These are phyloP conservation scores for Slavum lentiscoides DNA, from an alignment of 2,888 invertebrate genomes.

Conservation along the genomic window DNA sequence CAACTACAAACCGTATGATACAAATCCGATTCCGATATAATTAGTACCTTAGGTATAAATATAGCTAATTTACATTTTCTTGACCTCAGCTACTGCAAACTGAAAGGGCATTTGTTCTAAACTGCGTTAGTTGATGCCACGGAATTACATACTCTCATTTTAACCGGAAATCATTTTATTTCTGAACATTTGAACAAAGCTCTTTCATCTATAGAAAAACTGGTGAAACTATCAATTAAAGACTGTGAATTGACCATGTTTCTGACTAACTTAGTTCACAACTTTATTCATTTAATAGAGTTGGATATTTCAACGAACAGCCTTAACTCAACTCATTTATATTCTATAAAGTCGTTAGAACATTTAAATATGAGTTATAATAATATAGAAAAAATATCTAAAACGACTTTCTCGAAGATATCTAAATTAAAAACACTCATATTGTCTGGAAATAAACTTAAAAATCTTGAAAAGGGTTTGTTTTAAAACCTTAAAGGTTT, in stretches of 20 bases:
- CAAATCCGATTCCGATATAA: constrained; percentile 68
- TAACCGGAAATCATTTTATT: constrained; percentile 71
- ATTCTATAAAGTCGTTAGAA: constrained; percentile 69
- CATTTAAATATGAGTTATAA: constrained; percentile 76
- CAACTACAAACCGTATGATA: too few species aligned
- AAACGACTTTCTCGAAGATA: constrained; percentile 71
- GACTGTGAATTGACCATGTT: constrained; percentile 69
- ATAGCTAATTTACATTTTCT: constrained; percentile 68
- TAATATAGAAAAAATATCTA: constrained; percentile 69
- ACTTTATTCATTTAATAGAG: constrained; percentile 69
- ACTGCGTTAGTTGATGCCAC: constrained; percentile 71
- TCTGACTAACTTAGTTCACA: constrained; percentile 68
- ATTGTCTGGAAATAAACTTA: constrained; percentile 70
- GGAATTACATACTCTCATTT: constrained; percentile 67
- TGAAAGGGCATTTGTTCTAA: constrained; percentile 66
- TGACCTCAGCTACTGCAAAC: constrained; percentile 71
- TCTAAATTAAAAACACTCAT: constrained; percentile 69
- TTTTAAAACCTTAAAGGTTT: constrained; percentile 71
- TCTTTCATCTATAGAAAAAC: constrained; percentile 68
- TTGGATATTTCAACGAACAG: constrained; percentile 73
- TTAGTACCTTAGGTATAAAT: constrained; percentile 68
- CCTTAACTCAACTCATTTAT: constrained; percentile 69
- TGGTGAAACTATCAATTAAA: constrained; percentile 70
- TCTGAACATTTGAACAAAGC: constrained; percentile 65
- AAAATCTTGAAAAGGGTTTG: constrained; percentile 68